A percentile compares a stretch with the other conserved stretches of the same genome.
phyloP scores from a whole-genome alignment of 1,140 invertebrate genomes.

The Sminthurides bifidus region DNA sequence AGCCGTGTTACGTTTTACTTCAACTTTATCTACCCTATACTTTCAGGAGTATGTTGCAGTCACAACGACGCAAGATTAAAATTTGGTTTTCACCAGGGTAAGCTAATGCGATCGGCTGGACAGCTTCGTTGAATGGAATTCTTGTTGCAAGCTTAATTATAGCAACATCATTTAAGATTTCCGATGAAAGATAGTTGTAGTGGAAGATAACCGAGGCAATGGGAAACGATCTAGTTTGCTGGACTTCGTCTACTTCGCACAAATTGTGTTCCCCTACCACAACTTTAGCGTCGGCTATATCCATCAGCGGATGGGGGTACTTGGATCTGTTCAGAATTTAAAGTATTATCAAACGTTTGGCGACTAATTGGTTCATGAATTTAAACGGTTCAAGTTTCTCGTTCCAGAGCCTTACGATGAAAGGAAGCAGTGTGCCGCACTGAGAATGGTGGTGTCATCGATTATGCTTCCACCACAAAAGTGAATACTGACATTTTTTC shows the following conservation, averaged over 20 bases:
- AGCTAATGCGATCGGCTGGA: slow-evolving; percentile 19
- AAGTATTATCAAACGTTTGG: not conserved
- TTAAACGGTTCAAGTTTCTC: not conserved
- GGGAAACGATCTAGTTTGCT: slow-evolving; percentile 7
- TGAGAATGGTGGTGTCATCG: slow-evolving; percentile 19
- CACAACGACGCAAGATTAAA: not conserved
- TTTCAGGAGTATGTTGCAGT: not conserved
- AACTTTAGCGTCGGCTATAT: slow-evolving; percentile 9
- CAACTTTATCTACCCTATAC: not conserved
- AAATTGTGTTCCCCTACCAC: slow-evolving; percentile 26
- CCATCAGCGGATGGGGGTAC: slow-evolving; percentile 17
- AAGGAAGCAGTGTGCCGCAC: slow-evolving; percentile 21
- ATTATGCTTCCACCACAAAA: slow-evolving; percentile 25
- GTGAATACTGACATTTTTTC: slow-evolving; percentile 16
- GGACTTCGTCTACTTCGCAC: slow-evolving; percentile 14
- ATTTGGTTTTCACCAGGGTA: slow-evolving; percentile 2
- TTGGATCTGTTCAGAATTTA: slow-evolving; percentile 7
- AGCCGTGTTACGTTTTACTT: not conserved
- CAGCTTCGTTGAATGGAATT: slow-evolving; percentile 21
- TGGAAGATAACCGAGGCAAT: slow-evolving; percentile 16
- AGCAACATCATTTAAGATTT: slow-evolving; percentile 25
- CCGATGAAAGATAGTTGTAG: slow-evolving; percentile 22
- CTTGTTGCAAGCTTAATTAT: slow-evolving; percentile 12
- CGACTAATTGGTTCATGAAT: not conserved
- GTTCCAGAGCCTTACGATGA: slow-evolving; percentile 17